phyloP scores from a whole-genome alignment of 2,113 vertebrate genomes.

The Crypturellus undulatus region DNA sequence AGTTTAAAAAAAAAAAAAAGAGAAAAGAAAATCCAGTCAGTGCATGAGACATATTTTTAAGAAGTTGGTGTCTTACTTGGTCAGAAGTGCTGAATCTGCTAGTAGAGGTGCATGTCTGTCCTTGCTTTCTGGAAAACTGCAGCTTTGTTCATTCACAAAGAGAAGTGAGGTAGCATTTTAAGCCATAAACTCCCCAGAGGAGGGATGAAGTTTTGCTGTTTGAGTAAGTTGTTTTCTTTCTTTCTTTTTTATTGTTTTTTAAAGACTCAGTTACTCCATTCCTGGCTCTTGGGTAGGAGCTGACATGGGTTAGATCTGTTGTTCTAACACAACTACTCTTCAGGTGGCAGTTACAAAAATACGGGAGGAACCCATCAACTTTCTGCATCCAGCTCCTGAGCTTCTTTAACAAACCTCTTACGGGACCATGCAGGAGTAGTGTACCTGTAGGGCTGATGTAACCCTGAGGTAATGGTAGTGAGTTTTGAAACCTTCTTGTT shows the following conservation, averaged over 20 bases:
- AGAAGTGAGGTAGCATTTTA: conserved; percentile 81
- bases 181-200: conserved; percentile 79
- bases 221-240: background rate
- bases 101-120: conserved; percentile 84
- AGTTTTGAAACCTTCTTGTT: background rate
- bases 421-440: background rate
- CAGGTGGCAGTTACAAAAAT: background rate
- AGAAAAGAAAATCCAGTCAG: conserved; percentile 65
- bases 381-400: background rate
- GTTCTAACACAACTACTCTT: background rate
- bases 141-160: conserved; percentile 78
- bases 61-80: conserved; percentile 83
- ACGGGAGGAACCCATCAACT: background rate
- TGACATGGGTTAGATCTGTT: background rate
- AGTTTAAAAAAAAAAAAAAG: conserved; percentile 44
- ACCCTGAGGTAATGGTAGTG: background rate
- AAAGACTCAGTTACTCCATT: background rate
- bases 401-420: background rate
- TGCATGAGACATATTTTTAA: conserved; percentile 83
- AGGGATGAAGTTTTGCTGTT: conserved; percentile 17
- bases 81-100: conserved; percentile 82
- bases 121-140: conserved; percentile 80
- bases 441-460: background rate
- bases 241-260: background rate
- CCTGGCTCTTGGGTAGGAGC: background rate